Conservation (phyloP, 2,888 invertebrate genomes). For the Apodemia mormo region DNA sequence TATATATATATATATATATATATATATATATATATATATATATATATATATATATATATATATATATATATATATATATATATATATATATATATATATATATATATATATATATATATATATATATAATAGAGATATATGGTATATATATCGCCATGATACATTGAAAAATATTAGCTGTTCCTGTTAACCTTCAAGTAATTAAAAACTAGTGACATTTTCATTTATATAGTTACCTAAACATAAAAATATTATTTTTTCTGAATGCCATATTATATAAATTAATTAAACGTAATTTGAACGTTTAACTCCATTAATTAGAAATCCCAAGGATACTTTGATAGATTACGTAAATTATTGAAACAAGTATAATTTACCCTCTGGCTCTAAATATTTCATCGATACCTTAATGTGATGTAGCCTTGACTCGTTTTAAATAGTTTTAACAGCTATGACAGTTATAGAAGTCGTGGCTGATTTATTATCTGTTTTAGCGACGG, state of each 20-base stretch:
- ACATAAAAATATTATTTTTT: constrained; percentile 7
- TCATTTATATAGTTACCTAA: not conserved
- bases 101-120: no score
- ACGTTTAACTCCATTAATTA: not conserved
- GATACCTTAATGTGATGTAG: constrained; percentile 2
- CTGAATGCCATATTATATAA: constrained; percentile 12
- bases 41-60: no score
- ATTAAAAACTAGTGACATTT: constrained; percentile 16
- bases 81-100: no score
- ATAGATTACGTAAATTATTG: constrained; percentile 7
- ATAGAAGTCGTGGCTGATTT: constrained; percentile 12
- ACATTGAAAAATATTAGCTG: no score
- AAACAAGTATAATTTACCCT: constrained; percentile 3
- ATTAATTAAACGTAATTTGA: constrained; percentile 7
- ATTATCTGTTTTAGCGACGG: not conserved
- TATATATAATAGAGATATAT: no score
- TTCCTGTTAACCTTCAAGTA: constrained; percentile 2
- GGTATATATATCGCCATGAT: no score
- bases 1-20: no score
- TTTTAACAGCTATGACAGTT: constrained; percentile 10
- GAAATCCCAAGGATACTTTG: constrained; percentile 1
- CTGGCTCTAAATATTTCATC: constrained; percentile 15
- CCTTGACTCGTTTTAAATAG: constrained; percentile 8
- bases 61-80: no score
- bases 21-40: no score